These are phyloP conservation scores for Ptychobarbus kaznakovi DNA, from an alignment of 2,797 vertebrate species.

Conservation along the genomic window DNA sequence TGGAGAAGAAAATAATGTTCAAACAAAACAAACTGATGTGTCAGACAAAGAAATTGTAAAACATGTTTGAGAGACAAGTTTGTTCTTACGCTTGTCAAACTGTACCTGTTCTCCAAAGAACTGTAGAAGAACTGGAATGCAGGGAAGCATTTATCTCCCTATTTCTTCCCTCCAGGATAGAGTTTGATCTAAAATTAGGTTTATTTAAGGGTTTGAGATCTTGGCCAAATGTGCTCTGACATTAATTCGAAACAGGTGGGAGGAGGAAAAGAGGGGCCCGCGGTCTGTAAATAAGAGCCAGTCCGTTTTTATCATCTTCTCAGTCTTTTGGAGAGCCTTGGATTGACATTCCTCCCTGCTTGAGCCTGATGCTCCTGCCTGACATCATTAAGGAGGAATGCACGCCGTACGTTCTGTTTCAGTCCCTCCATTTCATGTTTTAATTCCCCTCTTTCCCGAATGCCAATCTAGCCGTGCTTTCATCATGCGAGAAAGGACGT, in stretches of 20 bases:
- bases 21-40: constrained; percentile 16
- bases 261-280: constrained; percentile 38
- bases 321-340: constrained; percentile 61
- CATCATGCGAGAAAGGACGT: constrained; percentile 60
- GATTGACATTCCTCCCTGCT: constrained; percentile 69
- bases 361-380: constrained; percentile 67
- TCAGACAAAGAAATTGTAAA: neutral
- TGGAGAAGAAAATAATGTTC: constrained; percentile 14
- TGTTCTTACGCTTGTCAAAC: constrained; percentile 34
- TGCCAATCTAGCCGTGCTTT: constrained; percentile 65
- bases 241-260: constrained; percentile 62
- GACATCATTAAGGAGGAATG: constrained; percentile 74
- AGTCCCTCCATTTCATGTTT: constrained; percentile 67
- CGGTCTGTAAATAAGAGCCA: constrained; percentile 61
- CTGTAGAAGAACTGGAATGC: constrained; percentile 36
- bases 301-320: constrained; percentile 63
- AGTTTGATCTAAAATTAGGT: constrained; percentile 60
- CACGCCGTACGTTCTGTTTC: constrained; percentile 62
- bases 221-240: constrained; percentile 54
- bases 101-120: constrained; percentile 49
- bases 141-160: constrained; percentile 53
- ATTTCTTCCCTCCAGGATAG: constrained; percentile 19
- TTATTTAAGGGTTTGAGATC: constrained; percentile 55
- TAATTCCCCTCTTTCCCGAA: constrained; percentile 66
- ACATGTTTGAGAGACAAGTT: constrained; percentile 21